These are phyloP conservation scores for Enteromius radiatus DNA, from an alignment of 2,797 vertebrate genomes.

Conservation along the genomic window DNA sequence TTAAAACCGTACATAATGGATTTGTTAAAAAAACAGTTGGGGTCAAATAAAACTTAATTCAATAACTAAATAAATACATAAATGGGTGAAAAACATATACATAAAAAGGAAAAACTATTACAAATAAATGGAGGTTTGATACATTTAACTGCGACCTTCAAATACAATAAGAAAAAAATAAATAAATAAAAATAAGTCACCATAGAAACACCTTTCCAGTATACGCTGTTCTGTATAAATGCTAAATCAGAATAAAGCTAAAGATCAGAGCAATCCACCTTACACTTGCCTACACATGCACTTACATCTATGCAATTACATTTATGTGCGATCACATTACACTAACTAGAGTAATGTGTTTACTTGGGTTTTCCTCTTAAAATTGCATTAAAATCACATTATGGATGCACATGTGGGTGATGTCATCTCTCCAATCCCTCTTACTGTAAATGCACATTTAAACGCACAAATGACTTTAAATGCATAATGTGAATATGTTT, in stretches of 20 bases:
- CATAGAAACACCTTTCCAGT: too few relatives aligned
- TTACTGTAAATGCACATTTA: constrained; percentile 31
- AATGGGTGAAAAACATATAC: background rate
- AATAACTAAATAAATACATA: background rate
- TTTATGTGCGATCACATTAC: constrained; percentile 25
- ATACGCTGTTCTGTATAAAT: constrained; percentile 7
- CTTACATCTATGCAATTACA: constrained; percentile 19
- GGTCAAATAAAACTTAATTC: background rate
- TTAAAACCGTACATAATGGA: background rate
- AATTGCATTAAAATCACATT: constrained; percentile 37
- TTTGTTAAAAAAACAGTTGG: background rate
- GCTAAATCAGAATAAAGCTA: background rate
- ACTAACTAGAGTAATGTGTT: constrained; percentile 24
- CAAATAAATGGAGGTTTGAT: background rate
- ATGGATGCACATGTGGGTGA: constrained; percentile 24
- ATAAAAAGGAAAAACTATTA: background rate
- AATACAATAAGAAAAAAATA: background rate
- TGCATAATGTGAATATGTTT: constrained; percentile 36
- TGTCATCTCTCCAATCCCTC: constrained; percentile 30
- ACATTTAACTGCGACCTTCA: background rate
- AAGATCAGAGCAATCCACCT: constrained; percentile 16
- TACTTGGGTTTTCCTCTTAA: background rate
- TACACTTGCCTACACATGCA: background rate
- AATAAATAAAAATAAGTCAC: background rate
- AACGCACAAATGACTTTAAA: constrained; percentile 31